Base-by-base conservation (phyloP, 2,888 invertebrate genomes). In the Philopedon plagiatum region DNA sequence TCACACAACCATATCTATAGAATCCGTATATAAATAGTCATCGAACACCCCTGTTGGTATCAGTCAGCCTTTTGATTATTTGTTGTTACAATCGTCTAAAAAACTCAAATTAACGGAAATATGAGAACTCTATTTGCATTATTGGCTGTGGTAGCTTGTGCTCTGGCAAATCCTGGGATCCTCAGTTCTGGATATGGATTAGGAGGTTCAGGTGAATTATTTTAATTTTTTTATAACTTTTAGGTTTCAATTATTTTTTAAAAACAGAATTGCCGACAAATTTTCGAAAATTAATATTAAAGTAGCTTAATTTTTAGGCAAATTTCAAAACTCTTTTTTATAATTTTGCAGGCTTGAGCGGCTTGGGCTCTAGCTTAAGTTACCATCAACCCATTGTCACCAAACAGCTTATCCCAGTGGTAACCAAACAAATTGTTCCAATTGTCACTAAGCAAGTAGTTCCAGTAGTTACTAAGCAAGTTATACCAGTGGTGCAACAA, bases 381-480 rank as follows among this genome's bases (percentile, higher is more conserved):
- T 51, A 51, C 21, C n/a, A 51, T 7, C 51, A 26, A 13, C 51
- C 51, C 2, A 51, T 51, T 9, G 29, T 51, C 1, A 51, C 26
- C 7, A 44, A 44, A 19, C 19, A 44, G 8, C 18, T 44, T 8
- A 19, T 44, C 19, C 46, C 62, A 21, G 26, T 44, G 1, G 21
- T 62, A 8, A 26, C 44, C 15, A 64, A 64, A 18, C 51, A 64
- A 64, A 34, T 64, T 5, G 37, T 64, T 26, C 64, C 64, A 8
- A 37, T 64, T 1, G 26, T 64, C 1, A 64, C 54, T 11, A 54
- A 62, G 13, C 41, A 67, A 37, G 26, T 66, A 7, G 58, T 66
- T 29, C 57, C 58, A 3, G 39, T 56, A 4, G 46, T 62, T 11
- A 62, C 46, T 11, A 46, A 64, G 8, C 49, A 69, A 18, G 44